These are phyloP conservation scores for Heterocephalus glaber DNA, from an alignment of 2,113 vertebrate genomes.

Conservation along the genomic window DNA sequence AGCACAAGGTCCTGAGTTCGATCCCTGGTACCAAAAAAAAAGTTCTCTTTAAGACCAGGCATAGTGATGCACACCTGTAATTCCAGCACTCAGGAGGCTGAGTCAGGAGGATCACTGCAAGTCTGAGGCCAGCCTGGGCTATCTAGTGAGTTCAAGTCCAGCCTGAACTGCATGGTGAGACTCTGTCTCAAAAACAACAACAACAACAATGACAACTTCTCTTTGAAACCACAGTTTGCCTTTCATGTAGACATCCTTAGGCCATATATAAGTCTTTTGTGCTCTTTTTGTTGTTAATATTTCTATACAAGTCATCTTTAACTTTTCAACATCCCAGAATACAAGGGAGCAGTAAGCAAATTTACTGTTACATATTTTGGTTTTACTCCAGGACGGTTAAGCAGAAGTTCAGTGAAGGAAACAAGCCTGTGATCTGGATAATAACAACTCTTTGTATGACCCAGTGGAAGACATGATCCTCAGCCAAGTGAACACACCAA, in stretches of 20 bases:
- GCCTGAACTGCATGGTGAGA: not conserved
- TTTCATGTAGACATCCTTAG: not conserved
- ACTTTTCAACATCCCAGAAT: not conserved
- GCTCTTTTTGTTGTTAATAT: not conserved
- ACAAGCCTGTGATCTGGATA: not conserved
- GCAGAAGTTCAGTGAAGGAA: slow-evolving; percentile 28
- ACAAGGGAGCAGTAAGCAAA: not conserved
- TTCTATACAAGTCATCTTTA: not conserved
- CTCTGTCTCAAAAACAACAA: not conserved
- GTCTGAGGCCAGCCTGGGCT: not conserved
- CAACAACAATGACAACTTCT: not conserved
- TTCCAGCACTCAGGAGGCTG: not conserved
- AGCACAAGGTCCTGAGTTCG: too few species aligned
- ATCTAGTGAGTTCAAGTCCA: not conserved
- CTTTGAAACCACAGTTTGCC: not conserved
- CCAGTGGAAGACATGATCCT: not conserved
- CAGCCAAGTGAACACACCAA: not conserved
- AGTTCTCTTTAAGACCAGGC: not conserved
- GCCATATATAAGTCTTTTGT: not conserved
- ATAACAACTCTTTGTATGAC: not conserved
- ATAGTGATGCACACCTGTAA: not conserved
- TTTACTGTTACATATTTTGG: not conserved
- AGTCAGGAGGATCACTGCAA: not conserved
- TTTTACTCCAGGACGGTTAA: not conserved
- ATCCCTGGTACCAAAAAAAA: not conserved